These are phyloP conservation scores for Cuculus canorus DNA, from an alignment of 2,797 vertebrate genomes.

Conservation along the genomic window DNA sequence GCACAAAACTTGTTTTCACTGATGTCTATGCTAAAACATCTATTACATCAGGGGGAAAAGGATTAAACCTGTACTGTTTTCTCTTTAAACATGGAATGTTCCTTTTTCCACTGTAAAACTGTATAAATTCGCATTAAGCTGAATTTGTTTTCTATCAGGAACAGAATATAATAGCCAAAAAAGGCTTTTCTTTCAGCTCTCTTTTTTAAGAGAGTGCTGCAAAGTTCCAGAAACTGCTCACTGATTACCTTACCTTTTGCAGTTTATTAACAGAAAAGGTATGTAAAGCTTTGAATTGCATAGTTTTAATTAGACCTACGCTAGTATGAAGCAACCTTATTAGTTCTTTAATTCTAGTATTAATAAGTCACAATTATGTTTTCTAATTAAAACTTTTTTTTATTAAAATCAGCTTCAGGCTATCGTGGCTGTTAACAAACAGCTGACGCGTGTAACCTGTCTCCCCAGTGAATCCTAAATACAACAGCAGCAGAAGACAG, in stretches of 20 bases:
- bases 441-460: not conserved
- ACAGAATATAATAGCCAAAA: not conserved
- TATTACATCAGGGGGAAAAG: not conserved
- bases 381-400: too few relatives aligned
- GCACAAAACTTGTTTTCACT: not conserved
- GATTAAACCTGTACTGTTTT: not conserved
- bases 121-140: not conserved
- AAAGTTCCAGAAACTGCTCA: not conserved
- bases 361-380: not conserved
- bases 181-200: not conserved
- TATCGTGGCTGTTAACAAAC: not conserved
- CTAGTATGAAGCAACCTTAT: not conserved
- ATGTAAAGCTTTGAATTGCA: not conserved
- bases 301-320: not conserved
- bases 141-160: not conserved
- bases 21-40: rapidly evolving
- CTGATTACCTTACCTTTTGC: not conserved
- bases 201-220: not conserved
- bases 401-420: not conserved
- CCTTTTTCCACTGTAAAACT: not conserved
- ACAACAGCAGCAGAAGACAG: not conserved
- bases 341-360: not conserved
- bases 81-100: not conserved
- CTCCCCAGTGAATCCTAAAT: not conserved
- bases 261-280: not conserved